Evolutionary conservation across 2,797 vertebrate species (phyloP).

Genomic region (Danio aesculapii): DNA sequence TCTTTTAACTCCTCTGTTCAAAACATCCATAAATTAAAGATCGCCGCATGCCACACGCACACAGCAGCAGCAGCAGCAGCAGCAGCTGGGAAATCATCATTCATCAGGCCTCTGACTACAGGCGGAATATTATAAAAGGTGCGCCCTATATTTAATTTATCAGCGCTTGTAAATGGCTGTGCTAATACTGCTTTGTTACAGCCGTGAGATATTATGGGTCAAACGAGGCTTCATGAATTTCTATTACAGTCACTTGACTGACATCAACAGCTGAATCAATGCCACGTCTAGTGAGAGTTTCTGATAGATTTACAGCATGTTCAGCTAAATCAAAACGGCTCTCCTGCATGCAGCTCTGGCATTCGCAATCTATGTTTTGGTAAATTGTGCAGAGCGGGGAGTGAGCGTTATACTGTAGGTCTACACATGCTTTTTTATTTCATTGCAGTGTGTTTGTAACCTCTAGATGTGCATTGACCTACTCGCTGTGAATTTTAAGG

Average conservation of each 20-base stretch:
- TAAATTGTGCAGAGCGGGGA: background rate
- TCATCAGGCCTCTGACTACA: constrained; percentile 52
- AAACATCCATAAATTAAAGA: constrained; percentile 70
- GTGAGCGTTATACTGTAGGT: background rate
- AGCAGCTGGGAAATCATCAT: constrained; percentile 51
- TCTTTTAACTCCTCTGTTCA: constrained; percentile 68
- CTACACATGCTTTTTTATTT: background rate
- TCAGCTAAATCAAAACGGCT: constrained; percentile 21
- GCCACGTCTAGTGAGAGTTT: constrained; percentile 9
- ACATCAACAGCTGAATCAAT: constrained; percentile 32
- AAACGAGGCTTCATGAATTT: constrained; percentile 20
- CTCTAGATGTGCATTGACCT: no score
- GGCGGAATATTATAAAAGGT: constrained; percentile 40
- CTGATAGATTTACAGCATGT: constrained; percentile 9
- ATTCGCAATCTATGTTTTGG: background rate
- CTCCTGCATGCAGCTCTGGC: background rate
- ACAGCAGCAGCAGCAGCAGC: constrained; percentile 24
- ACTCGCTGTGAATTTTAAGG: no score
- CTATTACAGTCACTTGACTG: constrained; percentile 33
- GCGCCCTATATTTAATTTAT: constrained; percentile 38
- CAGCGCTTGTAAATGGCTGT: constrained; percentile 39
- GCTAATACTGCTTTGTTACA: constrained; percentile 41
- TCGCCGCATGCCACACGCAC: constrained; percentile 59
- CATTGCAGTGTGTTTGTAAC: no score
- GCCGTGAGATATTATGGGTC: constrained; percentile 24